These are phyloP conservation scores for Nipponacmea schrenckii DNA, from an alignment of 2,888 invertebrate species.

Conservation along the genomic window DNA sequence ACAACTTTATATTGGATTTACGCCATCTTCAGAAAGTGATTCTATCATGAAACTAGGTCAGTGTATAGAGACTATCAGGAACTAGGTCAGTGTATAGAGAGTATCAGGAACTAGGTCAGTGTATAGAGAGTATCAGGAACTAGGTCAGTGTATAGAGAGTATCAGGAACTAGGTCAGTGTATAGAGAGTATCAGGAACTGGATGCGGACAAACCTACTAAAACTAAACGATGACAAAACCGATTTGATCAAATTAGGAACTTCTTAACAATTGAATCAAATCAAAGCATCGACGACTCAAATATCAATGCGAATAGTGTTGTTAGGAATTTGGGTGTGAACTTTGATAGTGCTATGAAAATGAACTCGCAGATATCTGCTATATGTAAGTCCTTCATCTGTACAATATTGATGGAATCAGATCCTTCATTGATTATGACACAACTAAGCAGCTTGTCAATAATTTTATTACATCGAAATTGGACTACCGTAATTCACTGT, in stretches of 20 bases:
- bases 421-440: not conserved
- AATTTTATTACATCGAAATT: not conserved
- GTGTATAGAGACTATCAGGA: not conserved
- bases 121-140: too few species aligned
- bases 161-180: too few species aligned
- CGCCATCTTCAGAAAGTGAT: not conserved
- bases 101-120: too few species aligned
- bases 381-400: conserved; percentile 5
- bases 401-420: conserved; percentile 11
- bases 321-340: not conserved
- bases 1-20: not conserved
- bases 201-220: not conserved
- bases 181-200: too few species aligned
- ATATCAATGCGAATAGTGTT: not conserved
- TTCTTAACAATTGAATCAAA: not conserved
- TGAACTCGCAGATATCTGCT: not conserved
- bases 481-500: conserved; percentile 10
- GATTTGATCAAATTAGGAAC: not conserved
- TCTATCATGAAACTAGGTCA: conserved; percentile 9
- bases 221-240: not conserved
- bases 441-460: not conserved
- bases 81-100: too few species aligned
- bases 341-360: not conserved
- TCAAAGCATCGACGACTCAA: not conserved
- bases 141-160: too few species aligned